A percentile compares a stretch with the other conserved stretches of the same genome.
Conservation (phyloP, 1,140 invertebrate species). For the Mactra quadrangularis region DNA sequence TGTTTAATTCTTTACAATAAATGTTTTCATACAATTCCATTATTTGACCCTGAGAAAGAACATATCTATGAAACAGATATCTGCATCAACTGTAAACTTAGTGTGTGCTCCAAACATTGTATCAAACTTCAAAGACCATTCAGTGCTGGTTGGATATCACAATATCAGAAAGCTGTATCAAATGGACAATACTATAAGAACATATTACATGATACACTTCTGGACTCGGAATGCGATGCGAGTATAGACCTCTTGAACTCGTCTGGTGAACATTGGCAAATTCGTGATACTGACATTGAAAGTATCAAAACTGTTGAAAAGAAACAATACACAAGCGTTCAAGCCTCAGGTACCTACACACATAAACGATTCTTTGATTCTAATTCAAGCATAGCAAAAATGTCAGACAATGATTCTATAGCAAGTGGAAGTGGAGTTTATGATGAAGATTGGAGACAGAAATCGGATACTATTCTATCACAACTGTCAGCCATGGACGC, state of each 20-base stretch:
- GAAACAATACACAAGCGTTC: conserved; percentile 54
- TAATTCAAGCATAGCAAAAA: conserved; percentile 34
- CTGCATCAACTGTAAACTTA: conserved; percentile 78
- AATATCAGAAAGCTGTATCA: conserved; percentile 70
- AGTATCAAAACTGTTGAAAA: conserved; percentile 30
- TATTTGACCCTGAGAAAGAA: conserved; percentile 60
- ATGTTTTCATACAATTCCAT: conserved; percentile 87
- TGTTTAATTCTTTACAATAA: conserved; percentile 94
- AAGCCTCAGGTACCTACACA: conserved; percentile 70
- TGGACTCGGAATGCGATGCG: conserved; percentile 69
- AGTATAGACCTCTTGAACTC: conserved; percentile 55
- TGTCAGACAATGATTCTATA: conserved; percentile 61
- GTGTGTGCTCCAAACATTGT: conserved; percentile 75
- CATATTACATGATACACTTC: conserved; percentile 71
- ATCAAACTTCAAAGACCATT: conserved; percentile 71
- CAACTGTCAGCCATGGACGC: conserved; percentile 29
- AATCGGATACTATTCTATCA: conserved; percentile 51
- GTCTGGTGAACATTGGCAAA: conserved; percentile 58
- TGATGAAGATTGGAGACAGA: conserved; percentile 46
- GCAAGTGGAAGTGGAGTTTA: conserved; percentile 57
- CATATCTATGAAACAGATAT: conserved; percentile 63
- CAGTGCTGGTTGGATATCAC: conserved; percentile 70
- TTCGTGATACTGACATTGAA: conserved; percentile 41
- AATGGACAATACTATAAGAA: conserved; percentile 75
- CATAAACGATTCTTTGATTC: conserved; percentile 70